Conservation (phyloP, 2,888 invertebrate genomes). For the Cremastinae sp. region DNA sequence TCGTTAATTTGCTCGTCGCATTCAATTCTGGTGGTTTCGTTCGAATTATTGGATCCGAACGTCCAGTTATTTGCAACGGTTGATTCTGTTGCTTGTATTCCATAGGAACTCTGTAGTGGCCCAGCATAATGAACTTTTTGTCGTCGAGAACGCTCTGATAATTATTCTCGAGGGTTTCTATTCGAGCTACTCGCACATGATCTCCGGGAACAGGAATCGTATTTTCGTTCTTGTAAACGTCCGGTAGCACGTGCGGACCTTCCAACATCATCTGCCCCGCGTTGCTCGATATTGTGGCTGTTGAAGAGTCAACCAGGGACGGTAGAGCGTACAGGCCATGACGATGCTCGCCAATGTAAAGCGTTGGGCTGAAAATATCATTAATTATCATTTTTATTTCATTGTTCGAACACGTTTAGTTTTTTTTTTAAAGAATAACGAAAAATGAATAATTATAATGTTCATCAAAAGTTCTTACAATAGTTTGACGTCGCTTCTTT, state of each 20-base stretch:
- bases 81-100: constrained; percentile 76
- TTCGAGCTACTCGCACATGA: constrained; percentile 65
- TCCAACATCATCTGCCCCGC: constrained; percentile 87
- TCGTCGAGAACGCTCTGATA: constrained; percentile 68
- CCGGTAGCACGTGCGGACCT: constrained; percentile 83
- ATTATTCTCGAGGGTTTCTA: constrained; percentile 66
- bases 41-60: constrained; percentile 76
- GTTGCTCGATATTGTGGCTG: constrained; percentile 90
- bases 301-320: constrained; percentile 94
- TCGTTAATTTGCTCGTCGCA: constrained; percentile 63
- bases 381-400: not conserved
- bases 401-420: not conserved
- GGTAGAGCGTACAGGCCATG: constrained; percentile 96
- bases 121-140: constrained; percentile 71
- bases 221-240: constrained; percentile 71
- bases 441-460: no score
- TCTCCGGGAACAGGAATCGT: constrained; percentile 67
- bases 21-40: constrained; percentile 60
- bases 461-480: constrained; percentile 79
- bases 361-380: constrained; percentile 87
- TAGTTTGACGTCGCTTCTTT: constrained; percentile 81
- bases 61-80: constrained; percentile 77
- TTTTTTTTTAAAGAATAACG: not conserved
- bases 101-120: constrained; percentile 75
- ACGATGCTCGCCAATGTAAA: constrained; percentile 94